These are phyloP conservation scores for Smithornis capensis DNA, from an alignment of 2,113 vertebrate genomes.

Conservation along the genomic window DNA sequence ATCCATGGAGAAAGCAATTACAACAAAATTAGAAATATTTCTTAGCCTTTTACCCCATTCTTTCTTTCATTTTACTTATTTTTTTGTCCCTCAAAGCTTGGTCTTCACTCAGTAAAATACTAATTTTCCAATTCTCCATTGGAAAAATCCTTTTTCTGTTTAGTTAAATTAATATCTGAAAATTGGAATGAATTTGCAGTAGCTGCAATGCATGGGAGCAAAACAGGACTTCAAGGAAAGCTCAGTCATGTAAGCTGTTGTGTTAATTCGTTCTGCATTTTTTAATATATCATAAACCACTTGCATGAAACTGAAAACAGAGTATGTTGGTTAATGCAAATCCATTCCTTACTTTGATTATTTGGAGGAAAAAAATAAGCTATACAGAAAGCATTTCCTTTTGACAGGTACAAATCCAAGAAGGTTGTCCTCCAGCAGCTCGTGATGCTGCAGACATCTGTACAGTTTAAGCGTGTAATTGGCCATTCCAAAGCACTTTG, in stretches of 20 bases:
- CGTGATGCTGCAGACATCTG: not conserved
- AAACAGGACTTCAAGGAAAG: not conserved
- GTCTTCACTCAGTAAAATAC: not conserved
- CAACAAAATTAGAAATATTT: not conserved
- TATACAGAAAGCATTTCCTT: not conserved
- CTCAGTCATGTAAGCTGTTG: not conserved
- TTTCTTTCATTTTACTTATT: not conserved
- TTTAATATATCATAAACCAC: not conserved
- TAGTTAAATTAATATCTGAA: not conserved
- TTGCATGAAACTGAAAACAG: not conserved
- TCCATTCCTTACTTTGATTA: not conserved
- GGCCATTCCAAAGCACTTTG: not conserved
- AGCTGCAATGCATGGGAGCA: not conserved
- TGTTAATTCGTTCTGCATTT: not conserved
- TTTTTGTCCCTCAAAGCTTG: not conserved
- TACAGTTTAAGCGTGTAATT: not conserved
- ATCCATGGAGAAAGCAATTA: slow-evolving; percentile 39
- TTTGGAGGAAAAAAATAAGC: not conserved
- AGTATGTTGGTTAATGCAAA: not conserved
- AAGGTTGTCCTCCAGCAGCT: not conserved
- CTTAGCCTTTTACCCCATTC: not conserved
- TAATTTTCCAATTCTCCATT: not conserved
- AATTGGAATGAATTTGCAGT: not conserved
- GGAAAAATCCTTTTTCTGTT: not conserved
- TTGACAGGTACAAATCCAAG: not conserved